Evolutionary conservation across 2,888 invertebrate genomes (phyloP).

Genomic region (Hyppa rectilinea): DNA sequence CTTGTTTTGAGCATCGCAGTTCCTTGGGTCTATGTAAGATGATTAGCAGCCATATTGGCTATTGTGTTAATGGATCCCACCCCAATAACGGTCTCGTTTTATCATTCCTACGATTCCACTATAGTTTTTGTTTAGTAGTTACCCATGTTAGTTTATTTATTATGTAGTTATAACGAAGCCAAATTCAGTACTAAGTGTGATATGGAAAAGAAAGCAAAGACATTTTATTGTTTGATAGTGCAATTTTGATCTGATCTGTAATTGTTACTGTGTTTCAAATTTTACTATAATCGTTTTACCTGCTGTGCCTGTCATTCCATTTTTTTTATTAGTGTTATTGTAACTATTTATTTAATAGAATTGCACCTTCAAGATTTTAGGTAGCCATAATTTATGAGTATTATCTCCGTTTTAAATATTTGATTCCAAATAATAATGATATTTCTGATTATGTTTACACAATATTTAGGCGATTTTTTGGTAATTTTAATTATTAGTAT

Average conservation of each 20-base stretch:
- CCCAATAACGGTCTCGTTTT: slow-evolving; percentile 74
- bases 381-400: slow-evolving; percentile 69
- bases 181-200: slow-evolving; percentile 86
- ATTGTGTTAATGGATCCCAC: slow-evolving; percentile 74
- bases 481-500: slow-evolving; percentile 40
- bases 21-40: slow-evolving; percentile 62
- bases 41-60: slow-evolving; percentile 65
- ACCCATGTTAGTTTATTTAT: slow-evolving; percentile 82
- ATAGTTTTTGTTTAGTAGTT: slow-evolving; percentile 77
- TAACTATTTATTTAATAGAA: slow-evolving; percentile 64
- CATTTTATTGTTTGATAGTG: slow-evolving; percentile 74
- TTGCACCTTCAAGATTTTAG: slow-evolving; percentile 64
- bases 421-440: slow-evolving; percentile 64
- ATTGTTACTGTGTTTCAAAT: slow-evolving; percentile 82
- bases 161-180: slow-evolving; percentile 79
- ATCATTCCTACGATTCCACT: slow-evolving; percentile 81
- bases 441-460: slow-evolving; percentile 53
- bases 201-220: slow-evolving; percentile 79
- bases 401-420: slow-evolving; percentile 62
- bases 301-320: slow-evolving; percentile 81
- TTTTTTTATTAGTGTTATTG: slow-evolving; percentile 70
- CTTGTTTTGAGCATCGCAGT: slow-evolving; percentile 65
- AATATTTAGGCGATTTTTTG: slow-evolving; percentile 39
- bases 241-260: slow-evolving; percentile 85
- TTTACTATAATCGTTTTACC: slow-evolving; percentile 78